Conservation (phyloP, 2,888 invertebrate genomes). For the Dasysyrphus tricinctus region DNA sequence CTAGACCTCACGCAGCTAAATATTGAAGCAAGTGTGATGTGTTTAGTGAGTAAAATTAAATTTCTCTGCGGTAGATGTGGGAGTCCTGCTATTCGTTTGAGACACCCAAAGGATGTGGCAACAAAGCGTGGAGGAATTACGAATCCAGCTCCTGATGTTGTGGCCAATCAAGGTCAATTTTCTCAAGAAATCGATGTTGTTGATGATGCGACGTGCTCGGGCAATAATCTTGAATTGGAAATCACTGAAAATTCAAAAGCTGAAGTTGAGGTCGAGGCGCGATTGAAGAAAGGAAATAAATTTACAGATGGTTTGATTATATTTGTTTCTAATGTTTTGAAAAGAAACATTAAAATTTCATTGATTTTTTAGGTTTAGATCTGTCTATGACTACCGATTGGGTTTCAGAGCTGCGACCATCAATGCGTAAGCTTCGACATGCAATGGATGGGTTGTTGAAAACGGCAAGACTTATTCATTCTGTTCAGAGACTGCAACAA, state of each 20-base stretch:
- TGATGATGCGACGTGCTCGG: constrained; percentile 23
- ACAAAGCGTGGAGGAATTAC: constrained; percentile 80
- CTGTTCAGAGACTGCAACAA: constrained; percentile 91
- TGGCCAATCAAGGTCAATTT: constrained; percentile 78
- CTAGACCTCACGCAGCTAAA: constrained; percentile 94
- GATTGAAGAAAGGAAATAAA: constrained; percentile 87
- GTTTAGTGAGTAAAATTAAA: constrained; percentile 91
- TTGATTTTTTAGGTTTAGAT: constrained; percentile 84
- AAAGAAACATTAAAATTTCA: background rate
- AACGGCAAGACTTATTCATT: constrained; percentile 91
- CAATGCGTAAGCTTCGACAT: constrained; percentile 90
- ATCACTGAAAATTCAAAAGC: constrained; percentile 68
- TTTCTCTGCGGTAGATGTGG: constrained; percentile 90
- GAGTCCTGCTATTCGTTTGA: constrained; percentile 88
- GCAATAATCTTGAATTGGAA: constrained; percentile 76
- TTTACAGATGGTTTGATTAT: constrained; percentile 86
- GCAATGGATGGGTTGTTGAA: constrained; percentile 91
- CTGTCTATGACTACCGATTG: constrained; percentile 89
- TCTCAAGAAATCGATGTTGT: constrained; percentile 20
- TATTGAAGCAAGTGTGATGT: constrained; percentile 94
- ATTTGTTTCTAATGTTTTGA: background rate
- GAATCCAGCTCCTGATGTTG: constrained; percentile 81
- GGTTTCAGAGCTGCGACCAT: constrained; percentile 90
- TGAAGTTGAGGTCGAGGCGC: constrained; percentile 70
- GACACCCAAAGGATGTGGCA: constrained; percentile 83